phyloP scores from a whole-genome alignment of 1,140 invertebrate genomes.

The Rhysida immarginata region DNA sequence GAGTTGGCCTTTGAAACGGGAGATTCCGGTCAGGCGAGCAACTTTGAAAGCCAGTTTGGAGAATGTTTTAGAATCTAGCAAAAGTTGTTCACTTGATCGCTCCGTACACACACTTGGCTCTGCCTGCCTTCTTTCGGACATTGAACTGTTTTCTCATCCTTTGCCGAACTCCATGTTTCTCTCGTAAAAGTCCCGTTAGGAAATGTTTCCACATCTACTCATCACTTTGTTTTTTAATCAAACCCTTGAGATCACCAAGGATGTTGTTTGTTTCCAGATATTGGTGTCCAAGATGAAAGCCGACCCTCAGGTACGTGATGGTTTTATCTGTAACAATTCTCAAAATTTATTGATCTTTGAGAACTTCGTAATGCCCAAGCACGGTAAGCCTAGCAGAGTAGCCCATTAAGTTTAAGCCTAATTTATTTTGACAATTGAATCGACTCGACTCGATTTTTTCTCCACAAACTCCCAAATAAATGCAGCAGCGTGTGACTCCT shows the following conservation, averaged over 20 bases:
- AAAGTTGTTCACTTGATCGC: not conserved
- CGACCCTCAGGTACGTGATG: slow-evolving; percentile 19
- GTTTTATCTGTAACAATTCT: not conserved
- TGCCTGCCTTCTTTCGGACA: not conserved
- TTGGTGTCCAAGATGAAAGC: slow-evolving; percentile 22
- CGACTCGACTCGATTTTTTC: too few relatives aligned
- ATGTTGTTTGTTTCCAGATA: slow-evolving; percentile 17
- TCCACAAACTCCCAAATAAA: too few relatives aligned
- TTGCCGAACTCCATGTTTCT: not conserved
- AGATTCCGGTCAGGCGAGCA: too few relatives aligned
- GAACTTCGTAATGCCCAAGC: not conserved
- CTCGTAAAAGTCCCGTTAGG: too few relatives aligned
- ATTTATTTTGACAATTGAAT: too few relatives aligned
- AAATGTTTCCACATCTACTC: too few relatives aligned
- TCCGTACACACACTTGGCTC: not conserved
- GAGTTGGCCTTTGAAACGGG: too few relatives aligned
- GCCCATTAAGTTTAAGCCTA: too few relatives aligned
- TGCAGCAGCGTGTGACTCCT: too few relatives aligned
- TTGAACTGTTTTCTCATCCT: not conserved
- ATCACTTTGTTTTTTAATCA: too few relatives aligned
- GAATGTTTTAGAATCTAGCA: not conserved
- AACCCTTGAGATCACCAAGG: too few relatives aligned
- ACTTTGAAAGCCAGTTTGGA: not conserved
- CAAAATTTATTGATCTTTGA: slow-evolving; percentile 3
- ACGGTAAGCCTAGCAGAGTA: not conserved